These are phyloP conservation scores for Nineta flava DNA, from an alignment of 2,888 invertebrate species.

Conservation along the genomic window DNA sequence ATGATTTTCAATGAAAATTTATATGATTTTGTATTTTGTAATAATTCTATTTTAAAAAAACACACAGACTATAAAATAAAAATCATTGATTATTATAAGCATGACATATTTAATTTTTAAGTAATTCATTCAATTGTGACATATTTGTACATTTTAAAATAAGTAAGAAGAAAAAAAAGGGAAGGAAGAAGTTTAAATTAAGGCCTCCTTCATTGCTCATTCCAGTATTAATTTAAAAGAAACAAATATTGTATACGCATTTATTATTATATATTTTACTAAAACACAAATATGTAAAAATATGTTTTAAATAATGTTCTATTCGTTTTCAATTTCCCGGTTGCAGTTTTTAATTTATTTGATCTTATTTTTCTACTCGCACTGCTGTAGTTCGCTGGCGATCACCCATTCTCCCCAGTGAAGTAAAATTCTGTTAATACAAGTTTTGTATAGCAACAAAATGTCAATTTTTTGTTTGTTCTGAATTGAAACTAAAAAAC, in stretches of 20 bases:
- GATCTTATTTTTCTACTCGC: no score
- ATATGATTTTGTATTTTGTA: slow-evolving; percentile 1
- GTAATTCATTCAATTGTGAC: slow-evolving; percentile 1
- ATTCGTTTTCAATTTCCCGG: no score
- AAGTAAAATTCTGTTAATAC: no score
- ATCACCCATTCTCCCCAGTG: no score
- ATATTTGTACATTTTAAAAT: slow-evolving; percentile 5
- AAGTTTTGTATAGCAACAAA: no score
- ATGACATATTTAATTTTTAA: neutral
- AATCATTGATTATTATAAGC: neutral
- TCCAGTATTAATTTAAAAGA: slow-evolving; percentile 24
- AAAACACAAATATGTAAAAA: no score
- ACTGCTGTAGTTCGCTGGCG: no score
- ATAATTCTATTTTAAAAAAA: neutral
- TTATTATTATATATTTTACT: slow-evolving; percentile 4
- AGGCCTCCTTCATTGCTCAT: slow-evolving; percentile 19
- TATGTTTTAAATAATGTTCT: no score
- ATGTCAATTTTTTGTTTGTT: no score
- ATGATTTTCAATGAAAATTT: neutral
- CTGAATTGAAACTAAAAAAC: no score
- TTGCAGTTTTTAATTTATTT: no score
- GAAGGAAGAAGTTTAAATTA: neutral
- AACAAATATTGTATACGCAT: slow-evolving; percentile 5
- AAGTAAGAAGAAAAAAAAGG: neutral
- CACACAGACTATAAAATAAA: neutral